phyloP scores from a whole-genome alignment of 1,140 invertebrate species.

The Drosophila nikananu region DNA sequence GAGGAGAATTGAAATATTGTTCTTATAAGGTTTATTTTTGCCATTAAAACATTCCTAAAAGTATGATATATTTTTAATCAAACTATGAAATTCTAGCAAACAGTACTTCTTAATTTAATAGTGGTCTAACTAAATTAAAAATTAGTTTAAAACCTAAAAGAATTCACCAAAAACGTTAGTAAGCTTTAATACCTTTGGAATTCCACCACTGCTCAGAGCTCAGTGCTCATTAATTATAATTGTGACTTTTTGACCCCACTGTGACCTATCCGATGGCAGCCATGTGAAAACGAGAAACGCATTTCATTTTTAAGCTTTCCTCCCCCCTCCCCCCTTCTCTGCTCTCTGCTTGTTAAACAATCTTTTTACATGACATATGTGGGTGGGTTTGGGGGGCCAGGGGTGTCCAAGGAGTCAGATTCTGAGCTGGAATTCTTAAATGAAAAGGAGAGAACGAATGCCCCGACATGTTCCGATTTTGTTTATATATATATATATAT shows the following conservation, averaged over 20 bases:
- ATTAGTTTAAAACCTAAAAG: too few species aligned
- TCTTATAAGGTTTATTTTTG: too few species aligned
- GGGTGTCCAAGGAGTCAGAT: constrained; percentile 8
- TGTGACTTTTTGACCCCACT: constrained; percentile 15
- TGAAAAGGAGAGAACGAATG: constrained; percentile 19
- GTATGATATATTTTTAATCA: neutral
- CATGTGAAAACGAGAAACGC: constrained; percentile 71
- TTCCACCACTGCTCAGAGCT: too few species aligned
- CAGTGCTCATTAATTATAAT: neutral
- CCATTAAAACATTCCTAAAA: accelerated
- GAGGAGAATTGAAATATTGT: accelerated
- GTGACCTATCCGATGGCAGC: constrained; percentile 31
- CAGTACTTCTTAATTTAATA: neutral
- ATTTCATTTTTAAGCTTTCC: constrained; percentile 76
- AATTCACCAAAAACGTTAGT: neutral
- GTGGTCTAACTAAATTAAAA: too few species aligned
- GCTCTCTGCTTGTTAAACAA: constrained; percentile 66
- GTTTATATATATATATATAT: neutral
- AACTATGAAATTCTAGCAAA: too few species aligned
- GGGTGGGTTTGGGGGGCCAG: constrained; percentile 14
- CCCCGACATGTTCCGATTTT: constrained; percentile 29
- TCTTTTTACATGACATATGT: constrained; percentile 79
- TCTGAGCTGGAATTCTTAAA: constrained; percentile 18
- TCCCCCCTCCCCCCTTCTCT: neutral
- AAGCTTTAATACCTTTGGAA: neutral